Base-by-base conservation (phyloP, 2,888 invertebrate species). In the Micoletzkya japonica region DNA sequence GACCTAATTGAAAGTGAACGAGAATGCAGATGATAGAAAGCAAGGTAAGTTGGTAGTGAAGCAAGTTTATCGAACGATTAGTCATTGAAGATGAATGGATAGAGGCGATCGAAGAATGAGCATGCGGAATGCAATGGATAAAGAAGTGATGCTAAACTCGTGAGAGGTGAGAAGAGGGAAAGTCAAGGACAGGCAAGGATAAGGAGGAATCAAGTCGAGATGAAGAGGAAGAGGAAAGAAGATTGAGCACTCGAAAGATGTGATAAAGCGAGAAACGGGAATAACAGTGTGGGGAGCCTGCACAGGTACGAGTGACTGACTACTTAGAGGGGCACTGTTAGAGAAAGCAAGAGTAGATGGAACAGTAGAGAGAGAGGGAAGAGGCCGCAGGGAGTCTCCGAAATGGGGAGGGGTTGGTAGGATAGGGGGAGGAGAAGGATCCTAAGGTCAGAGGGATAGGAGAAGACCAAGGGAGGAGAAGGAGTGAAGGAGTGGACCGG, bases 341-440 rank as follows among this genome's bases (percentile, higher is more conserved):
- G n/a, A 56, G n/a, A 56, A 24, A 56, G 56, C 14, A 24, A 24
- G 56, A 56, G n/a, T 17, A 26, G 56, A 10, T 44, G 24, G n/a
- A 56, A 10, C 56, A 24, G 10, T 7, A 56, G n/a, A 26, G 26
- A 56, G 56, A 24, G n/a, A 10, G 24, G 24, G 56, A 14, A 10
- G n/a, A 24, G n/a, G 24, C 14, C 24, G 10, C 10, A 56, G 24
- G 24, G 56, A 56, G 24, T 10, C 14, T 24, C 24, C 10, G 56
- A 26, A 24, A 56, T 17, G n/a, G 7, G 24, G n/a, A 56, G 56
- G n/a, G 56, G n/a, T 26, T 7, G 26, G 24, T 56, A 17, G 56
- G 66, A 66, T 32, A 39, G 39, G 54, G 36, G 24, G 39, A 66
- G 56, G 39, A 24, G 56, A 39, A 10, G n/a, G 10, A 56, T 24